Evolutionary conservation across 2,888 invertebrate genomes (phyloP), one percentile per base, ranked within the genome.

Genomic region (Andrena fulva): DNA sequence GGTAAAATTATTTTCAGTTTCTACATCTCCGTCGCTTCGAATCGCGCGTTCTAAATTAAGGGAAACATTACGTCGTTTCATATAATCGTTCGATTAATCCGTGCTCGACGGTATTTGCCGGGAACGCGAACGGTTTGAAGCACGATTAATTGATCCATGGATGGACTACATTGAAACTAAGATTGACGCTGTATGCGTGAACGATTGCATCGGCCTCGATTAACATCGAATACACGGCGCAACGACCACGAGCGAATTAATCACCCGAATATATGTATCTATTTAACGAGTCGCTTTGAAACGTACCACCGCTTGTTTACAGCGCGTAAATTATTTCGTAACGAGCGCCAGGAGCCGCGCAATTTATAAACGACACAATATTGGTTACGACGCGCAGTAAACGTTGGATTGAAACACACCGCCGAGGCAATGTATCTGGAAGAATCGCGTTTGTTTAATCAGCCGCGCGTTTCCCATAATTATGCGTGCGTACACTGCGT

Each of bases 191-290:
- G 35, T 63, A 64, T 42, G 33, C 12, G n/a, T 52, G 27, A 71
- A 67, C 63, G 72, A 71, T 68, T 69, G 67, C 77, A 82, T 83
- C 77, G 73, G 74, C 82, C 77, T 77, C 70, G 66, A 82, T 83
- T 82, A 82, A 77, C 82, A 70, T 42, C 16, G 67, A 82, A 70
- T 66, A 56, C 48, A 54, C 33, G 24, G 33, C 50, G 31, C 64
- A 24, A 42, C 56, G 24, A 35, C 72, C 67, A 56, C 69, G 52
- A 42, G 33, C 16, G 68, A 77, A 82, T 83, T 82, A 83, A 82
- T 77, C 77, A 70, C 62, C 29, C 20, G 71, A 64, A 71, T 75
- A 66, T 33, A 66, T 50, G 48, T 70, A 66, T 66, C 62, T 75
- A 35, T 82, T 82, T 71, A 69, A 70, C 67, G 74, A 81, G 56